Evolutionary conservation across 2,113 vertebrate species (phyloP).

Genomic region (Polypterus senegalus): DNA sequence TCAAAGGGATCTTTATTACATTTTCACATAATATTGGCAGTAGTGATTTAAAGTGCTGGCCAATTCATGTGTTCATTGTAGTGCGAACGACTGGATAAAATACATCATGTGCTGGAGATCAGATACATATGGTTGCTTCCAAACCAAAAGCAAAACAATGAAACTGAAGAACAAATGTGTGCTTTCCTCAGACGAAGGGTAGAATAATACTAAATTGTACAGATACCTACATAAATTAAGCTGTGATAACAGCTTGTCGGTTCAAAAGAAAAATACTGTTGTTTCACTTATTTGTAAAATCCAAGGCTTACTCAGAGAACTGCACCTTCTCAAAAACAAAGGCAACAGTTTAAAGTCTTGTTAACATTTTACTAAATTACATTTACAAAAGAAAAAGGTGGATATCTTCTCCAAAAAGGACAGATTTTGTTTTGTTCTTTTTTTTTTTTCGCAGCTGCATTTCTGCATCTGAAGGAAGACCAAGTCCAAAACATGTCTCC

Average conservation of each 20-base stretch:
- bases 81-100: conserved; percentile 16
- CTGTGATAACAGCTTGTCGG: background rate
- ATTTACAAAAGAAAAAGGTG: too few species aligned
- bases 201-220: background rate
- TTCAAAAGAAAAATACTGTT: background rate
- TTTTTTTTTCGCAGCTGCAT: too few species aligned
- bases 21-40: conserved; percentile 40
- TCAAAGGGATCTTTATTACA: conserved; percentile 32
- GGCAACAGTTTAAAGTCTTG: too few species aligned
- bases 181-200: conserved; percentile 5
- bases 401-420: too few species aligned
- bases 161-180: conserved; percentile 3
- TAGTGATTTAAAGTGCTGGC: conserved; percentile 51
- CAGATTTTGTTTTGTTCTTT: too few species aligned
- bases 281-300: background rate
- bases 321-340: too few species aligned
- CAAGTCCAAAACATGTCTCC: conserved; percentile 46
- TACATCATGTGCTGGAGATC: conserved; percentile 30
- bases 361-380: too few species aligned
- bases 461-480: conserved; percentile 19
- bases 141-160: conserved; percentile 20
- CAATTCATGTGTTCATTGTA: conserved; percentile 26
- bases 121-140: conserved; percentile 31
- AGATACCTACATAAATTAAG: background rate
- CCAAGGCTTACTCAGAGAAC: background rate